These are phyloP conservation scores for Chelonia mydas DNA, from an alignment of 2,797 vertebrate species.

Conservation along the genomic window DNA sequence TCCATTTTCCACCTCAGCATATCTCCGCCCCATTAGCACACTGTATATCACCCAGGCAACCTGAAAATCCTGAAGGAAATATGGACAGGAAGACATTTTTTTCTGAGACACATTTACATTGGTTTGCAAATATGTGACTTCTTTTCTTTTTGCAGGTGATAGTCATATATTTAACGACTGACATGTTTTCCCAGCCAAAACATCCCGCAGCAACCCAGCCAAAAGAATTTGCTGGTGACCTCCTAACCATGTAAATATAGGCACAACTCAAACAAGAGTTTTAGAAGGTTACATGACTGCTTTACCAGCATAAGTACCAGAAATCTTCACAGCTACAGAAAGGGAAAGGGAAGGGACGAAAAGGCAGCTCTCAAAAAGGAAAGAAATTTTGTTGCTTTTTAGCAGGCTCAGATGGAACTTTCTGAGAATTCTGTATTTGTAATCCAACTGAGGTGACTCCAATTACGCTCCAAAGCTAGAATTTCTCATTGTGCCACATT, in stretches of 20 bases:
- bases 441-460: neutral
- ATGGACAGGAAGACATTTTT: neutral
- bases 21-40: neutral
- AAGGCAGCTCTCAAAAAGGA: neutral
- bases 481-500: fast-evolving
- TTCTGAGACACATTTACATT: neutral
- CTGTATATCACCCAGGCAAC: conserved; percentile 48
- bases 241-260: neutral
- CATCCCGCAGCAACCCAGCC: conserved; percentile 4
- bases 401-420: neutral
- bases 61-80: neutral
- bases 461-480: neutral
- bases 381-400: neutral
- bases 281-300: neutral
- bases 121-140: neutral
- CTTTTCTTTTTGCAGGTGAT: neutral
- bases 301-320: neutral
- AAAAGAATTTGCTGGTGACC: neutral
- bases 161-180: neutral
- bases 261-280: neutral
- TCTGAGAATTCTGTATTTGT: neutral
- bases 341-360: fast-evolving
- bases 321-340: neutral
- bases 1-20: neutral
- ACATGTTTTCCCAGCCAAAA: neutral